phyloP scores from a whole-genome alignment of 1,140 invertebrate genomes.

The Vollenhovia emeryi region DNA sequence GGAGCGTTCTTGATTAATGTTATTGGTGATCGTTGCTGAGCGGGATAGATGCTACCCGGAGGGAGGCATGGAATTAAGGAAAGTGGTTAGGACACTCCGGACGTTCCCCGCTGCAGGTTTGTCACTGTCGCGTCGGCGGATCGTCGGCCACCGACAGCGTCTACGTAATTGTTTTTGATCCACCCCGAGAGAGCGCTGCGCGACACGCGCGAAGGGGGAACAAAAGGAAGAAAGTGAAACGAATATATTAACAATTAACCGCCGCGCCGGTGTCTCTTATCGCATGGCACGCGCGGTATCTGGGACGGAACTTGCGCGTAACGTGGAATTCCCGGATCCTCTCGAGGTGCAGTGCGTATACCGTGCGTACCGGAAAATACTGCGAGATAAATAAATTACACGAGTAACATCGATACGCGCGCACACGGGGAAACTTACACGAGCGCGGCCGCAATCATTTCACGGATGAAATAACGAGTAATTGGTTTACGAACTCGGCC shows the following conservation, averaged over 20 bases:
- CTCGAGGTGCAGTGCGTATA: slow-evolving; percentile 17
- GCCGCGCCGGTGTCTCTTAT: neutral
- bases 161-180: slow-evolving; percentile 25
- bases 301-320: neutral
- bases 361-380: neutral
- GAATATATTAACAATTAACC: neutral
- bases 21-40: slow-evolving; percentile 29
- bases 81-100: neutral
- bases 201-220: neutral
- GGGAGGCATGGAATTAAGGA: slow-evolving; percentile 11
- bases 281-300: neutral
- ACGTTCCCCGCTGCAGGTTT: neutral
- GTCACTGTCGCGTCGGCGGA: neutral
- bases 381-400: slow-evolving; percentile 50
- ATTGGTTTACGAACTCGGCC: slow-evolving; percentile 54
- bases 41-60: slow-evolving; percentile 1
- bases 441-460: slow-evolving; percentile 40
- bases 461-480: slow-evolving; percentile 50
- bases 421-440: slow-evolving; percentile 27
- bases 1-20: slow-evolving; percentile 49
- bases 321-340: slow-evolving; percentile 25
- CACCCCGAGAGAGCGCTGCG: neutral
- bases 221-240: neutral
- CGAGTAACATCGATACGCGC: slow-evolving; percentile 1
- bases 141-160: neutral